These are phyloP conservation scores for Synanthedon vespiformis DNA, from an alignment of 2,888 invertebrate species.

Conservation along the genomic window DNA sequence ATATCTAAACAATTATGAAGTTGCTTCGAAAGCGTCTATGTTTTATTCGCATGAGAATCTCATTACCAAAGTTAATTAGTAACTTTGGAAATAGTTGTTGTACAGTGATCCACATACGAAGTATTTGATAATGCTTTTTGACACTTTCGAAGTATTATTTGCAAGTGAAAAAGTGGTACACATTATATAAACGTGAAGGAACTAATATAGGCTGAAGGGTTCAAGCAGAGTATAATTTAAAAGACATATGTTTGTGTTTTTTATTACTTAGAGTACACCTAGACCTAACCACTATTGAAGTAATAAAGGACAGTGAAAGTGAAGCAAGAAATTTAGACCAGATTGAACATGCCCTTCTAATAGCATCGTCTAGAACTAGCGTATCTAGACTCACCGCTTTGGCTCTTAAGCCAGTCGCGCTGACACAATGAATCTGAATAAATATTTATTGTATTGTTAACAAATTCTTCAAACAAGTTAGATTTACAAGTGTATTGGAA, in stretches of 20 bases:
- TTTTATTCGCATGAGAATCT: background rate
- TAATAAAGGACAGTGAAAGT: constrained; percentile 22
- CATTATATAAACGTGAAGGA: background rate
- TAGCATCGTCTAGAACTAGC: constrained; percentile 57
- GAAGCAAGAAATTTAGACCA: constrained; percentile 30
- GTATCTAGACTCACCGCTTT: constrained; percentile 66
- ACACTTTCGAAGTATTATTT: background rate
- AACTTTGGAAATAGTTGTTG: background rate
- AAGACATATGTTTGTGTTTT: constrained; percentile 6
- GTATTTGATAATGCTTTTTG: background rate
- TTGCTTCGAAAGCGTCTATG: constrained; percentile 7
- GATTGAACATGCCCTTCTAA: constrained; percentile 52
- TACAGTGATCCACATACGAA: background rate
- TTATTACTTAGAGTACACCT: background rate
- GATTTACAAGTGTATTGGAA: background rate
- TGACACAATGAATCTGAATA: constrained; percentile 62
- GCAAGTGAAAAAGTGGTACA: background rate
- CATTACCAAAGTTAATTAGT: background rate
- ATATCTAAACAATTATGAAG: background rate
- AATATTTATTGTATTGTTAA: constrained; percentile 5
- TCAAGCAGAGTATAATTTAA: constrained; percentile 18
- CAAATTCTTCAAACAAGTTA: background rate
- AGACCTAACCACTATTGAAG: constrained; percentile 6
- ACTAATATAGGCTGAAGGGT: constrained; percentile 5
- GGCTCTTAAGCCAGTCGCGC: constrained; percentile 67